These are phyloP conservation scores for Dipodomys stephensi DNA, from an alignment of 2,113 vertebrate species.

Conservation along the genomic window DNA sequence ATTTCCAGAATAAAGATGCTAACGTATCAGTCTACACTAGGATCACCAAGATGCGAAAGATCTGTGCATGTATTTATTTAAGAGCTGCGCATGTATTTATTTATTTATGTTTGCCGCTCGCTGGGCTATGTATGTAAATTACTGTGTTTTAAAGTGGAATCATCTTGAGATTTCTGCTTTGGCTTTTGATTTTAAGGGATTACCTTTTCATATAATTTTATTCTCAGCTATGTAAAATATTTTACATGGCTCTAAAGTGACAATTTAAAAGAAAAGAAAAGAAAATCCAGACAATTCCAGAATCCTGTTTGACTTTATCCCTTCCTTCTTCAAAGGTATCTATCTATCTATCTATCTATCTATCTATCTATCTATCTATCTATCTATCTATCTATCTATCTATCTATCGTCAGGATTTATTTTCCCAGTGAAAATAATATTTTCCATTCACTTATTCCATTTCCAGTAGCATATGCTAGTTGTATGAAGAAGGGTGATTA, in stretches of 20 bases:
- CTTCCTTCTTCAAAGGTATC: background rate
- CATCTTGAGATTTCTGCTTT: background rate
- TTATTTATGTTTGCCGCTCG: background rate
- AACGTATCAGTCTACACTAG: background rate
- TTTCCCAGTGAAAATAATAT: background rate
- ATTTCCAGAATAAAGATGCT: background rate
- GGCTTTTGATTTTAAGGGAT: background rate
- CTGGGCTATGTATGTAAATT: background rate
- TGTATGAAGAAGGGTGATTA: too few species aligned
- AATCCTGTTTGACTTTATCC: background rate
- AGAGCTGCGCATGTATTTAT: too few species aligned
- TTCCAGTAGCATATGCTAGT: background rate
- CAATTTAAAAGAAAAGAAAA: background rate
- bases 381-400: too few species aligned
- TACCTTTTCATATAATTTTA: conserved; percentile 33
- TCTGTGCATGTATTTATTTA: too few species aligned
- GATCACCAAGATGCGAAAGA: background rate
- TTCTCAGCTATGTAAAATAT: background rate
- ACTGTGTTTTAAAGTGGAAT: conserved; percentile 6
- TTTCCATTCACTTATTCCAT: background rate
- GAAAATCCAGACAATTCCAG: background rate
- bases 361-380: too few species aligned
- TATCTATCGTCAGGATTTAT: background rate
- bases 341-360: too few species aligned
- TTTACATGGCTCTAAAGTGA: background rate